Evolutionary conservation across 2,113 vertebrate genomes (phyloP).

Genomic region (Lasiurus borealis): DNA sequence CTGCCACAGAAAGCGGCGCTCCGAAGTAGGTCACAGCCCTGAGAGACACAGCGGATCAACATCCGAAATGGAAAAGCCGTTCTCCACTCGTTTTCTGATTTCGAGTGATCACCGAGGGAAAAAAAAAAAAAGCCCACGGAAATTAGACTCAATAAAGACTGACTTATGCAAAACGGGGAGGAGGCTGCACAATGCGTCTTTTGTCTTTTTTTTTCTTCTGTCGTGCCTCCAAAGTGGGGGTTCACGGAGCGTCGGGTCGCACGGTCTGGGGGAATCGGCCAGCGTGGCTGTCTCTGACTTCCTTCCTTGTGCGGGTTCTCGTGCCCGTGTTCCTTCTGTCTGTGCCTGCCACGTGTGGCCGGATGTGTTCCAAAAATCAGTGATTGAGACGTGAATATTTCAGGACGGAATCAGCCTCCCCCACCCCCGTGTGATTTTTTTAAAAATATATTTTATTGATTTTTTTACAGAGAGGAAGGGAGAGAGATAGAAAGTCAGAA

Average conservation of each 20-base stretch:
- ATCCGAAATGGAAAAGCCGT: constrained; percentile 79
- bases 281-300: background rate
- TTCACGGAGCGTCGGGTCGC: background rate
- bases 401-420: constrained; percentile 34
- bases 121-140: too few relatives aligned
- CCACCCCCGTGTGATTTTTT: constrained; percentile 56
- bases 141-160: background rate
- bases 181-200: background rate
- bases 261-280: background rate
- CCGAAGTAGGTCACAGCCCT: constrained; percentile 80
- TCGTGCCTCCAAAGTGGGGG: background rate
- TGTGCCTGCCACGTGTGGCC: background rate
- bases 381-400: constrained; percentile 24
- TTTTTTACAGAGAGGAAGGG: too few relatives aligned
- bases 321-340: background rate
- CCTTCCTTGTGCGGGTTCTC: background rate
- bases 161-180: constrained; percentile 38
- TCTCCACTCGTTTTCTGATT: constrained; percentile 46
- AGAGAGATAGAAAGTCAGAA: too few relatives aligned
- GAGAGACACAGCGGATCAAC: constrained; percentile 76
- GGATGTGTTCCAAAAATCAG: constrained; percentile 60
- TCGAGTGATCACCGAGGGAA: too few relatives aligned
- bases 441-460: too few relatives aligned
- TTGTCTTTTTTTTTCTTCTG: background rate
- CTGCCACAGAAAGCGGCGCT: constrained; percentile 72